phyloP scores from a whole-genome alignment of 2,797 vertebrate species.

The Picus viridis region DNA sequence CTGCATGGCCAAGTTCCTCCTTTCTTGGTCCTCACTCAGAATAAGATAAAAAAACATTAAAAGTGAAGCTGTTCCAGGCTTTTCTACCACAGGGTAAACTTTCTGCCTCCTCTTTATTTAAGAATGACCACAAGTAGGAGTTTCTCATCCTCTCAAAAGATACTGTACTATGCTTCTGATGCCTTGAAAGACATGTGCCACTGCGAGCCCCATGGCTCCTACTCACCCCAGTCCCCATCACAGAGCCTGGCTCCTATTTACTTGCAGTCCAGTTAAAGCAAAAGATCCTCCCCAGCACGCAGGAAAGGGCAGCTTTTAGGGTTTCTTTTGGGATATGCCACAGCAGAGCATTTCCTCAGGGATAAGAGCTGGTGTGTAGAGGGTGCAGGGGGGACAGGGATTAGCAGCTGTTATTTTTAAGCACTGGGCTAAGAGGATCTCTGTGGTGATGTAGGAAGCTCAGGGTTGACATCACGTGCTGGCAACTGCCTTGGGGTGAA shows the following conservation, averaged over 20 bases:
- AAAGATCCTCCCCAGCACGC: background rate
- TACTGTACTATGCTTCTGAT: background rate
- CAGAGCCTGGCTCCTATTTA: background rate
- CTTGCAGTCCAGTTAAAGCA: background rate
- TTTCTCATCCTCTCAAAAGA: background rate
- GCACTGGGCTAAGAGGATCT: conserved; percentile 61
- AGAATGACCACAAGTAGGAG: background rate
- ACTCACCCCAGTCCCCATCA: background rate
- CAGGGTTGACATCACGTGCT: background rate
- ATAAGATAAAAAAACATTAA: background rate
- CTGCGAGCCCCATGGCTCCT: background rate
- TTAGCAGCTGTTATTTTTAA: conserved; percentile 67
- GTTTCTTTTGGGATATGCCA: background rate
- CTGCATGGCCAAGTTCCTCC: conserved; percentile 16
- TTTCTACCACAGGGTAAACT: background rate
- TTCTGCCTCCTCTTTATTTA: background rate
- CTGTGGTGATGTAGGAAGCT: background rate
- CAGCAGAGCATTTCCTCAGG: background rate
- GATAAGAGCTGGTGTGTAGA: background rate
- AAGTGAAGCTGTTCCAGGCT: conserved; percentile 37
- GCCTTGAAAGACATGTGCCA: background rate
- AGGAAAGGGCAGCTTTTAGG: background rate
- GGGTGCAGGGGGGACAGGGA: accelerated
- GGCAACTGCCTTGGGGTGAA: background rate
- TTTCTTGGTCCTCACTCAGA: conserved; percentile 4